A percentile compares a stretch with the other conserved stretches of the same genome.
Conservation (phyloP, 1,140 invertebrate species). For the Rhagoletis zephyria region DNA sequence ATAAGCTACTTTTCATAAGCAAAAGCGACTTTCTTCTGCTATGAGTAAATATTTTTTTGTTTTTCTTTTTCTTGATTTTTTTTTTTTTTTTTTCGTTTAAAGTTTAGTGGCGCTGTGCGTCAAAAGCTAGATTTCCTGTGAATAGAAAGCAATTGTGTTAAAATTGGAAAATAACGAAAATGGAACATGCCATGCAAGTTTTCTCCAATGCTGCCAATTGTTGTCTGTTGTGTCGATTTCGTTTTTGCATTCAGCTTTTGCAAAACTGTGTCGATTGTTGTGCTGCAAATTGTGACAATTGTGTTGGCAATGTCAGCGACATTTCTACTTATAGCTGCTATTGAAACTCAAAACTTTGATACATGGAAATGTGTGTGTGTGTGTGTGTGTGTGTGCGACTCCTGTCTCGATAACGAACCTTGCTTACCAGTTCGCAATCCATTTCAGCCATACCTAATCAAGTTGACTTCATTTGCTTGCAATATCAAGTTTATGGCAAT, state of each 20-base stretch:
- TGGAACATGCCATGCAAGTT: not conserved
- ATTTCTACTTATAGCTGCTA: not conserved
- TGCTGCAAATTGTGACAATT: slow-evolving; percentile 22
- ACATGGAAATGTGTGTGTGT: not conserved
- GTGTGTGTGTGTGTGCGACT: not conserved
- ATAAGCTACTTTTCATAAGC: not conserved
- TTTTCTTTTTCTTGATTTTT: not conserved
- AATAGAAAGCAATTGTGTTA: not conserved
- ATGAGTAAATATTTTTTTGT: not conserved
- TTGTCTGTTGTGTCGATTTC: not conserved
- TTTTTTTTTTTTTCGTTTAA: not conserved
- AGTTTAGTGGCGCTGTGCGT: not conserved
- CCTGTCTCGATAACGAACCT: not conserved
- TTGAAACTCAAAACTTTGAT: not conserved
- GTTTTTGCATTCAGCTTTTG: not conserved
- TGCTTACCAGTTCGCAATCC: not conserved
- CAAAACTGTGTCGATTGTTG: slow-evolving; percentile 23
- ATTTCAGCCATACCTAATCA: not conserved
- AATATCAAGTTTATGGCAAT: not conserved
- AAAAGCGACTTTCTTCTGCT: no score
- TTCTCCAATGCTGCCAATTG: not conserved
- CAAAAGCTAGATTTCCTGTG: not conserved
- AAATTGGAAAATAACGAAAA: not conserved
- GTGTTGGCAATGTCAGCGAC: not conserved
- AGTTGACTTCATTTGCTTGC: not conserved